phyloP scores from a whole-genome alignment of 1,140 invertebrate species.

The Epicauta chinensis region DNA sequence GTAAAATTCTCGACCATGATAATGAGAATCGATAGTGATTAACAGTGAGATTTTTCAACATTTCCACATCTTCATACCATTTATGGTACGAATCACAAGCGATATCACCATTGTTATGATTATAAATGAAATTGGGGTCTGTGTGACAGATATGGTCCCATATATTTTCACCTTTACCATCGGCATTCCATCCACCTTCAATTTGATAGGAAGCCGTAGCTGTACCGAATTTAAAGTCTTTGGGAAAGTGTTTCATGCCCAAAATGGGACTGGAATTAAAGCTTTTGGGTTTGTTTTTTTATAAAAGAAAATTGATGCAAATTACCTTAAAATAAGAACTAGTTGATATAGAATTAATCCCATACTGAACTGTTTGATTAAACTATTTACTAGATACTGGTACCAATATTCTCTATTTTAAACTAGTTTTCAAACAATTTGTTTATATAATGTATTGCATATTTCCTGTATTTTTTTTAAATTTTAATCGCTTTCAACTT shows the following conservation, averaged over 20 bases:
- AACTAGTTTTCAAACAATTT: too few species aligned
- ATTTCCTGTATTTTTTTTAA: too few species aligned
- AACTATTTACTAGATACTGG: too few species aligned
- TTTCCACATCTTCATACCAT: slow-evolving; percentile 45
- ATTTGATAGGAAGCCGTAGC: slow-evolving; percentile 55
- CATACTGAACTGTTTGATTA: too few species aligned
- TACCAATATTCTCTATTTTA: too few species aligned
- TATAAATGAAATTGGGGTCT: slow-evolving; percentile 30
- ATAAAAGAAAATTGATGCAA: too few species aligned
- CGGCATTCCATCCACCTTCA: slow-evolving; percentile 55
- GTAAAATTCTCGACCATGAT: slow-evolving; percentile 54
- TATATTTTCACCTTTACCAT: slow-evolving; percentile 36
- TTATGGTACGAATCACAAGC: slow-evolving; percentile 48
- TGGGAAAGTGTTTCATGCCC: slow-evolving; percentile 44
- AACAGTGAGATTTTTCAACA: slow-evolving; percentile 46
- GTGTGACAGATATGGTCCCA: slow-evolving; percentile 41
- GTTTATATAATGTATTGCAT: too few species aligned
- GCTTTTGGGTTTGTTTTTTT: too few species aligned
- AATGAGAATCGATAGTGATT: slow-evolving; percentile 54
- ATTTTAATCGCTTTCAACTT: too few species aligned
- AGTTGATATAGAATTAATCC: too few species aligned
- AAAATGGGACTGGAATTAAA: too few species aligned
- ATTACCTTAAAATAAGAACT: too few species aligned
- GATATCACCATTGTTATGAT: slow-evolving; percentile 47
- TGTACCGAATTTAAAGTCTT: slow-evolving; percentile 45